Percentiles rank a stretch among this genome's conserved stretches.
Evolutionary conservation across 2,113 vertebrate genomes (phyloP).

Genomic region (Trogon surrucura): DNA sequence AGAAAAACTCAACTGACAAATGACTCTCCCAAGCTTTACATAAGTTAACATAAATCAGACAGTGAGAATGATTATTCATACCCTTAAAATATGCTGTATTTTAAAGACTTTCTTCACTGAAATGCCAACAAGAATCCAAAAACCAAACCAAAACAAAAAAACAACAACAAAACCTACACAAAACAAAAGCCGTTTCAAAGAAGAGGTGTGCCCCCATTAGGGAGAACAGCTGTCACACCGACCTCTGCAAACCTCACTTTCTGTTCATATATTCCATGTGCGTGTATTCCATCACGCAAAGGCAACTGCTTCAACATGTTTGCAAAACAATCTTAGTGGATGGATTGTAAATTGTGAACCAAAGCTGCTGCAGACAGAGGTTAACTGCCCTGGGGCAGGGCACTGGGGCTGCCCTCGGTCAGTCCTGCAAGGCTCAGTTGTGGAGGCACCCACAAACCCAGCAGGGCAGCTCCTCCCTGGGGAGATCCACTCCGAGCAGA

Average conservation of each 20-base stretch:
- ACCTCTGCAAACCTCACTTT: not conserved
- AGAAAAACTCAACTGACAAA: not conserved
- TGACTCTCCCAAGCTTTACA: not conserved
- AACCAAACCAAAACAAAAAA: too few species aligned
- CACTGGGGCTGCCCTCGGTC: not conserved
- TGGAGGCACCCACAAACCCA: too few species aligned
- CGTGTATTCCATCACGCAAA: not conserved
- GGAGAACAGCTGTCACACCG: not conserved
- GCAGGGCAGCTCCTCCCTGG: too few species aligned
- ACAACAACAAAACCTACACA: too few species aligned
- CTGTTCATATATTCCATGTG: not conserved
- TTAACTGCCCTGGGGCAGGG: fast-evolving
- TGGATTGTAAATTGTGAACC: fast-evolving
- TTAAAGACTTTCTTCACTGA: not conserved
- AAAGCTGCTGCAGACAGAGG: not conserved
- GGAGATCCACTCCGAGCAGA: too few species aligned
- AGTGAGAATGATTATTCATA: not conserved
- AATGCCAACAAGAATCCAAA: not conserved
- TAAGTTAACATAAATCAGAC: not conserved
- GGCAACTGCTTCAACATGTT: not conserved
- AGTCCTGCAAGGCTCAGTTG: too few species aligned
- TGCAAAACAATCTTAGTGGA: not conserved
- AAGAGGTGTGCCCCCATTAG: not conserved
- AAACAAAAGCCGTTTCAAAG: not conserved
- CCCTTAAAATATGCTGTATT: not conserved